Conservation (phyloP, 2,888 invertebrate genomes). For the Melipona beecheii region DNA sequence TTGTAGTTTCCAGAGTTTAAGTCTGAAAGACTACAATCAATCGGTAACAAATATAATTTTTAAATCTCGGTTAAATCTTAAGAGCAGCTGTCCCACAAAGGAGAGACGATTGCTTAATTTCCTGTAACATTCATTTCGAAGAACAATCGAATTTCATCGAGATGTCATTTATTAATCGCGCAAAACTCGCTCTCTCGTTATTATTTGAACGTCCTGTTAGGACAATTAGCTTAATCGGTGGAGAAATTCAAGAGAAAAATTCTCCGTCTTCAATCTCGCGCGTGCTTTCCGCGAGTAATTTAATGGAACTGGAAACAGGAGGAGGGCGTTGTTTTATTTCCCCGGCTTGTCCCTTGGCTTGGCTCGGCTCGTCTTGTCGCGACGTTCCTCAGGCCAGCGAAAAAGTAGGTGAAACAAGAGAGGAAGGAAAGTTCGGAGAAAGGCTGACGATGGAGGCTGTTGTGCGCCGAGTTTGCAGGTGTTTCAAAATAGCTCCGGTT, state of each 20-base stretch:
- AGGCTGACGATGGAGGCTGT: conserved; percentile 28
- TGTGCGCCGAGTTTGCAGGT: conserved; percentile 2
- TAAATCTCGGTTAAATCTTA: background rate
- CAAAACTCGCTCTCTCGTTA: background rate
- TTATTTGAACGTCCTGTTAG: too few relatives aligned
- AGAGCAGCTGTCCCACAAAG: background rate
- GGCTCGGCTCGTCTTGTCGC: conserved; percentile 25
- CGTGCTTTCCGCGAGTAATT: conserved; percentile 8
- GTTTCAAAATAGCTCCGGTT: conserved; percentile 23
- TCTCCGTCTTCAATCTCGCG: background rate
- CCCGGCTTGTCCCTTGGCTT: conserved; percentile 11
- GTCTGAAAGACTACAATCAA: too few relatives aligned
- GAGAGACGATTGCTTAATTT: background rate
- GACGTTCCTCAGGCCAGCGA: conserved; percentile 1
- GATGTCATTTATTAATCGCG: background rate
- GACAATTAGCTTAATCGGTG: background rate
- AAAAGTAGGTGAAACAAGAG: conserved; percentile 42
- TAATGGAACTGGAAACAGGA: background rate
- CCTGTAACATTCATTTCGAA: background rate
- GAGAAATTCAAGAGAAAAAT: background rate
- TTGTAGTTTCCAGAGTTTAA: too few relatives aligned
- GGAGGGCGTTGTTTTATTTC: conserved; percentile 7
- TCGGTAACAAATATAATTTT: too few relatives aligned
- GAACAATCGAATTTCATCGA: background rate
- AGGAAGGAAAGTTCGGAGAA: conserved; percentile 38